phyloP scores from a whole-genome alignment of 2,888 invertebrate species.

The Caenorhabditis doughertyi region DNA sequence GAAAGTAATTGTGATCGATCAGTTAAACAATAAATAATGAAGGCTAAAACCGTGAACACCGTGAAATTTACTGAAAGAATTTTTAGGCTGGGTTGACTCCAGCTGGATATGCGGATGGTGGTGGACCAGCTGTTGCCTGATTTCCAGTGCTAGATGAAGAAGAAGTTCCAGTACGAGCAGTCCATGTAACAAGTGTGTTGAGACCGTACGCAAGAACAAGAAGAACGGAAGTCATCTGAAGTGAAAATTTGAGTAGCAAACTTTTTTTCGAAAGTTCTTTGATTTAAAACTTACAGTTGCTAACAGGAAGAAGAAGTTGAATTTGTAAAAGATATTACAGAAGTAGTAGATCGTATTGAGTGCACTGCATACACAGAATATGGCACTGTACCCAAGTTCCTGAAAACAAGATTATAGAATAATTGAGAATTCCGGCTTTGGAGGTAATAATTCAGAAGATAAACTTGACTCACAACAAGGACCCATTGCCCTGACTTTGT shows the following conservation, averaged over 20 bases:
- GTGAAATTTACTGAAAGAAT: not conserved
- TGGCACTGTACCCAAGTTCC: constrained; percentile 61
- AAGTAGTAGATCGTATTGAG: constrained; percentile 69
- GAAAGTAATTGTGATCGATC: not conserved
- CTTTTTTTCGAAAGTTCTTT: not conserved
- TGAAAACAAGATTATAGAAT: constrained; percentile 35
- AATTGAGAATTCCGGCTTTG: too few relatives aligned
- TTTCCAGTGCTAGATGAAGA: constrained; percentile 21
- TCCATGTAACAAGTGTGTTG: constrained; percentile 54
- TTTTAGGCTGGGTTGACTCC: constrained; percentile 69
- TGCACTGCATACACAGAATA: constrained; percentile 66
- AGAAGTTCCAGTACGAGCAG: constrained; percentile 19
- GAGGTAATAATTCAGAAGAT: too few relatives aligned
- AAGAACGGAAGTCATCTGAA: constrained; percentile 39
- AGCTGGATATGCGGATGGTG: constrained; percentile 63
- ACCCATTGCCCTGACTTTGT: constrained; percentile 43
- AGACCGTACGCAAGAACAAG: constrained; percentile 60
- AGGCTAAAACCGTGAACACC: constrained; percentile 26
- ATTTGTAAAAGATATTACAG: constrained; percentile 68
- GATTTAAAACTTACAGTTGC: constrained; percentile 53
- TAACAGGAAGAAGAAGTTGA: constrained; percentile 67
- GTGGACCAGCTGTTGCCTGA: constrained; percentile 64
- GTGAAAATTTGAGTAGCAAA: not conserved
- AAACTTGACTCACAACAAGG: constrained; percentile 38
- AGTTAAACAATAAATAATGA: constrained; percentile 32